Evolutionary conservation across 2,113 vertebrate genomes (phyloP).

Genomic region (Catharus fuscescens): DNA sequence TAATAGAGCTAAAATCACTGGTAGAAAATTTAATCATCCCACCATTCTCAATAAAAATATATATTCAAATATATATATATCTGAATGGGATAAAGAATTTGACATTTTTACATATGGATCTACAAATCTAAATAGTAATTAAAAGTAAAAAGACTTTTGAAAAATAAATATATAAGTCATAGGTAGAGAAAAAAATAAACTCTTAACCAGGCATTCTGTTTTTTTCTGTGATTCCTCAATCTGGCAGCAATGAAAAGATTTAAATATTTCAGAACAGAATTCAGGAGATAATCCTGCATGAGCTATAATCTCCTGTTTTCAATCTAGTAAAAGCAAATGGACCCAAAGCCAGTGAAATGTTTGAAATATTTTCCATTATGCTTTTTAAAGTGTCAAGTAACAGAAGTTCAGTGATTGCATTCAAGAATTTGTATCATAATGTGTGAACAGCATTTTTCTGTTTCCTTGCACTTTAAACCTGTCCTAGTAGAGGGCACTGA

Average conservation of each 20-base stretch:
- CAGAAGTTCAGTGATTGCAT: background rate
- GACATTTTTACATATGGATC: background rate
- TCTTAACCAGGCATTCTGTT: background rate
- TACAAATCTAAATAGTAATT: background rate
- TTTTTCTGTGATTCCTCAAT: background rate
- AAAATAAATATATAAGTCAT: background rate
- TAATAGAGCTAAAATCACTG: background rate
- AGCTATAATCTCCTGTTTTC: conserved; percentile 9
- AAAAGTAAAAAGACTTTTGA: background rate
- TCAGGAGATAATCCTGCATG: conserved; percentile 25
- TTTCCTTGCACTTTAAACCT: background rate
- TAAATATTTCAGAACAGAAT: conserved; percentile 24
- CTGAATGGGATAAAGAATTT: background rate
- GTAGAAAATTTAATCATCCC: background rate
- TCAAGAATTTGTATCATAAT: background rate
- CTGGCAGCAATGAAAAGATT: conserved; percentile 43
- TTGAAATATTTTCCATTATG: background rate
- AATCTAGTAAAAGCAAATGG: conserved; percentile 48
- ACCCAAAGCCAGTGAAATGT: background rate
- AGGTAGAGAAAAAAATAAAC: background rate
- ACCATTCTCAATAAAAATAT: background rate
- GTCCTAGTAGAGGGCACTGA: conserved; percentile 13
- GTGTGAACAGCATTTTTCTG: background rate
- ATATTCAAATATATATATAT: background rate
- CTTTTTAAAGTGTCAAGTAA: background rate